A percentile compares a stretch with the other conserved stretches of the same genome.
Conservation (phyloP, 2,113 vertebrate species). For the Menura novaehollandiae region DNA sequence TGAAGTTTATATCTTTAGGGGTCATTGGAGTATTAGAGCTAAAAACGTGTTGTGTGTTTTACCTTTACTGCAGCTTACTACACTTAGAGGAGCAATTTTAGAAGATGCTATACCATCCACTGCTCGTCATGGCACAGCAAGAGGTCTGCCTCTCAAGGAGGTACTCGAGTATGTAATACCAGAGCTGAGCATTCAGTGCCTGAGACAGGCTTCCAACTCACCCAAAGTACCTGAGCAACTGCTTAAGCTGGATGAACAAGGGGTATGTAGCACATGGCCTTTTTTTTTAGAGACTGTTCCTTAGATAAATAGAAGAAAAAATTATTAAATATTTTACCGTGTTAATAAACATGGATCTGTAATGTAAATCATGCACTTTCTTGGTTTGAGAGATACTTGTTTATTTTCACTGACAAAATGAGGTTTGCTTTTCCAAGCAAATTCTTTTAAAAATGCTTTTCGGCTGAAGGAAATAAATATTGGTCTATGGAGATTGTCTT, state of each 20-base stretch:
- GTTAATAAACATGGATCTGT: background rate
- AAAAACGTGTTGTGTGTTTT: background rate
- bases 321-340: background rate
- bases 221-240: conserved; percentile 92
- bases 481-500: background rate
- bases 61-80: conserved; percentile 80
- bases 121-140: conserved; percentile 87
- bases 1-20: background rate
- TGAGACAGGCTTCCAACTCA: conserved; percentile 87
- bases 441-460: background rate
- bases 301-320: background rate
- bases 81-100: conserved; percentile 91
- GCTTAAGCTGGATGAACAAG: conserved; percentile 95
- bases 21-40: background rate
- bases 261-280: conserved; percentile 75
- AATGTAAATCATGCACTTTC: background rate
- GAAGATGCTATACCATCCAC: conserved; percentile 95
- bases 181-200: conserved; percentile 89
- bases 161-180: conserved; percentile 94
- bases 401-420: background rate
- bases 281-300: background rate
- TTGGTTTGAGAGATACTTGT: background rate
- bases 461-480: background rate
- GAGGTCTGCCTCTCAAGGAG: conserved; percentile 93
- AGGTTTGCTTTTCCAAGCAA: background rate